phyloP scores from a whole-genome alignment of 92 coral and sea anemone genomes.

The Bergia sp. region DNA sequence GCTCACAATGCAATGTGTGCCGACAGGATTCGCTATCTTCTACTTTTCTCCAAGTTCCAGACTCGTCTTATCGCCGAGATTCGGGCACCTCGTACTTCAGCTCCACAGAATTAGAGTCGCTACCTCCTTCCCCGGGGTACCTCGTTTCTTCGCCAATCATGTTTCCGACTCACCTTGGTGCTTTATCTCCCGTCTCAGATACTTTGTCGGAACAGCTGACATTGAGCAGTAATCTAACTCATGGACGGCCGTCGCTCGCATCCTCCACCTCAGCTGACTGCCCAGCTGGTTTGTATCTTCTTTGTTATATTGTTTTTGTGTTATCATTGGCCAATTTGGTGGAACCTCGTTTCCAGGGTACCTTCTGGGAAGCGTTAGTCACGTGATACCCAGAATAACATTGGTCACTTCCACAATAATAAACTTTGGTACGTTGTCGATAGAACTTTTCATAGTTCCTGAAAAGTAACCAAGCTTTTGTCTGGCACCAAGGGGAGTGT shows the following conservation, averaged over 20 bases:
- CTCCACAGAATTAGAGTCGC: constrained; percentile 56
- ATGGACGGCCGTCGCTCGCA: constrained; percentile 25
- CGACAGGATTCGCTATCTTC: constrained; percentile 38
- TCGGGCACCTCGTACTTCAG: constrained; percentile 57
- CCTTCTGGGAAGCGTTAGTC: background rate
- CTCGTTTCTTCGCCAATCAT: background rate
- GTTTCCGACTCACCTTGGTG: background rate
- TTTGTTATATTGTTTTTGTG: background rate
- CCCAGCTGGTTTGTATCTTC: background rate
- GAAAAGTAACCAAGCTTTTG: too few relatives aligned
- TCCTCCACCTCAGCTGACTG: background rate
- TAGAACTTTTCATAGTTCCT: too few relatives aligned
- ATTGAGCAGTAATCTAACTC: background rate
- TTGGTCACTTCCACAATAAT: too few relatives aligned
- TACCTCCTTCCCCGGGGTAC: constrained; percentile 58
- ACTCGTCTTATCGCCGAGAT: constrained; percentile 46
- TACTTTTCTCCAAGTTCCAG: constrained; percentile 31
- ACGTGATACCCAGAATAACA: too few relatives aligned
- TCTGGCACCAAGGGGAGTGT: too few relatives aligned
- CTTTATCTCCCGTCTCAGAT: constrained; percentile 6
- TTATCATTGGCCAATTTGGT: too few relatives aligned
- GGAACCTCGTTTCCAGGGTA: background rate
- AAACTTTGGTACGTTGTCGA: too few relatives aligned
- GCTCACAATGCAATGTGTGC: constrained; percentile 15
- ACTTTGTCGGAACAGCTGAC: constrained; percentile 25